Evolutionary conservation across 2,888 invertebrate species (phyloP), one percentile per base, ranked within the genome.

Genomic region (Mystacides longicornis): DNA sequence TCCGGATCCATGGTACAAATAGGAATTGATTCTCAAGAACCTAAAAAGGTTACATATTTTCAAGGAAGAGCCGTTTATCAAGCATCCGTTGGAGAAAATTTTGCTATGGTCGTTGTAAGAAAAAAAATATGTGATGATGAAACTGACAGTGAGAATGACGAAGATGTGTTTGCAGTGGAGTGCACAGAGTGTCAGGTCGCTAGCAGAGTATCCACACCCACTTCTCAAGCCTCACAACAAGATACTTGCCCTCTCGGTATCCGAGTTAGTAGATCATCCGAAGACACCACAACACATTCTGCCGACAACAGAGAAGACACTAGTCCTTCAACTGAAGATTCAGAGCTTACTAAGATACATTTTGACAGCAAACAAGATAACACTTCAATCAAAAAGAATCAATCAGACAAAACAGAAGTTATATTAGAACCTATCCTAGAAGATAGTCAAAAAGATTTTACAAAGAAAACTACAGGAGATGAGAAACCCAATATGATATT

Each of bases 41-140:
- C 86, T 60, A 81, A 79, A 61, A 82, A 80, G 69, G 81, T 87
- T 49, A 75, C 74, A 59, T 86, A 85, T 70, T 86, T 87, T 64
- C 81, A 84, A 64, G 83, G 83, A 5, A 74, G 85, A 63, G 79
- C 79, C 58, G 81, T 90, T 20, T 78, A 84, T 50, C 81, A 83
- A 66, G 79, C 89, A 46, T 82, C 82, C 7, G 85, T 90, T 55
- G 93, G 93, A 4, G 78, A 79, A 56, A 83, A 87, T 66, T 92
- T 85, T 77, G 90, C 85, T 67, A 85, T 86, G 65, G 83, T 83
- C 49, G 79, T 87, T 64, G 81, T 82, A n/a, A 78, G 81, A 60
- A 85, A 83, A 67, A 77, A 78, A 68, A 78, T 77, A 11, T 78
- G 77, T 66, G 69, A 74, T 52, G 71, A 71, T 31, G 83, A 84